These are phyloP conservation scores for Nycticryphes semicollaris DNA, from an alignment of 2,113 vertebrate genomes.

Conservation along the genomic window DNA sequence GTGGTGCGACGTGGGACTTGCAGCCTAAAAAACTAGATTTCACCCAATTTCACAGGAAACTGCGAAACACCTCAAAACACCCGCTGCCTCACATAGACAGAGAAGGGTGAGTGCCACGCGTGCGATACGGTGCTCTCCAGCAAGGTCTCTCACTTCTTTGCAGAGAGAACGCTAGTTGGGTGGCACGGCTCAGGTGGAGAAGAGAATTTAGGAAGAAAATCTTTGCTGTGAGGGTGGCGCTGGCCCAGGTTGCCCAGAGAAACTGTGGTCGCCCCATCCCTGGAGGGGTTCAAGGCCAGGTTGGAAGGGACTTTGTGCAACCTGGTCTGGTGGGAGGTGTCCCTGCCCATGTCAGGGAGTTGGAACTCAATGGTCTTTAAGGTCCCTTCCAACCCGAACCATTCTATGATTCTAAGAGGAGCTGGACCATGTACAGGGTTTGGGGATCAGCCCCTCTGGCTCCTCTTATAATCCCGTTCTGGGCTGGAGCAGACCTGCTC, in stretches of 20 bases:
- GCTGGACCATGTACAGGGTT: fast-evolving
- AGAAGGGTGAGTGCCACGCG: conserved; percentile 84
- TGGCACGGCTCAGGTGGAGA: fast-evolving
- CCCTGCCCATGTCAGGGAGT: fast-evolving
- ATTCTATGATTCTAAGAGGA: too few species aligned
- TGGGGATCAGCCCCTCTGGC: not conserved
- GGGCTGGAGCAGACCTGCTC: not conserved
- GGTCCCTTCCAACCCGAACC: too few species aligned
- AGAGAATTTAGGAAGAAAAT: not conserved
- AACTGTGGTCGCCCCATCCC: too few species aligned
- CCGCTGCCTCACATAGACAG: conserved; percentile 89
- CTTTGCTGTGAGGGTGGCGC: too few species aligned
- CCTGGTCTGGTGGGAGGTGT: too few species aligned
- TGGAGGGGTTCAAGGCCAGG: too few species aligned
- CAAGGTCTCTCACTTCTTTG: not conserved
- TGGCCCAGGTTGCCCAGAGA: too few species aligned
- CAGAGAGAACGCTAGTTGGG: not conserved
- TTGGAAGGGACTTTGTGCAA: too few species aligned
- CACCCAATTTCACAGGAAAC: conserved; percentile 90
- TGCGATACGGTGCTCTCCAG: not conserved
- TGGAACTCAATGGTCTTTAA: too few species aligned
- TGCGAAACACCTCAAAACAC: conserved; percentile 86
- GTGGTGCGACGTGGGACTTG: conserved; percentile 94
- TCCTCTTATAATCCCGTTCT: not conserved
- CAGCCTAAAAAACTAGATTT: conserved; percentile 98